These are phyloP conservation scores for Dipus sagitta DNA, from an alignment of 2,797 vertebrate species.

Conservation along the genomic window DNA sequence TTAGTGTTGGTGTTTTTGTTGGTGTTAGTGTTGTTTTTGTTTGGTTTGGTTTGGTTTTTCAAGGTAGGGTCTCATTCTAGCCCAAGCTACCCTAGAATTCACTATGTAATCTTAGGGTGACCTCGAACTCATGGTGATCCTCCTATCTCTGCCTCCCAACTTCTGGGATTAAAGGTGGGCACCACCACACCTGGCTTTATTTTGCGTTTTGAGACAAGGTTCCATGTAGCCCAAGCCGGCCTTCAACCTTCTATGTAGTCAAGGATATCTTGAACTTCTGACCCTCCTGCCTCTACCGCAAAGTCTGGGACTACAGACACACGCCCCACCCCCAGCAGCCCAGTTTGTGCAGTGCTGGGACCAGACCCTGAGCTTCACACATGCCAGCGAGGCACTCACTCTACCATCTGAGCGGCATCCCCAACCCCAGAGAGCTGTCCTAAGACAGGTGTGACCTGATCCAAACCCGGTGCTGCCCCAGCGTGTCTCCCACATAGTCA, in stretches of 20 bases:
- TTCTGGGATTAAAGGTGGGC: too few species aligned
- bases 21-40: neutral
- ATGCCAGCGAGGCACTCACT: too few species aligned
- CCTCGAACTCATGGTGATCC: too few species aligned
- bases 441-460: neutral
- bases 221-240: neutral
- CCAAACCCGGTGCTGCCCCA: neutral
- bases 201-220: neutral
- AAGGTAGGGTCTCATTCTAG: too few species aligned
- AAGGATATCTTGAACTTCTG: neutral
- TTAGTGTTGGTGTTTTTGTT: neutral
- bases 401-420: neutral
- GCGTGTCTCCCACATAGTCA: neutral
- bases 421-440: neutral
- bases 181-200: too few species aligned
- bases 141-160: too few species aligned
- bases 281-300: neutral
- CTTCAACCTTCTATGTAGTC: neutral
- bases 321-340: too few species aligned
- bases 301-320: neutral
- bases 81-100: too few species aligned
- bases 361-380: neutral
- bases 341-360: neutral
- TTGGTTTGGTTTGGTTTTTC: too few species aligned
- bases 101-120: too few species aligned